phyloP scores from a whole-genome alignment of 2,113 vertebrate species.

The Oncorhynchus keta region DNA sequence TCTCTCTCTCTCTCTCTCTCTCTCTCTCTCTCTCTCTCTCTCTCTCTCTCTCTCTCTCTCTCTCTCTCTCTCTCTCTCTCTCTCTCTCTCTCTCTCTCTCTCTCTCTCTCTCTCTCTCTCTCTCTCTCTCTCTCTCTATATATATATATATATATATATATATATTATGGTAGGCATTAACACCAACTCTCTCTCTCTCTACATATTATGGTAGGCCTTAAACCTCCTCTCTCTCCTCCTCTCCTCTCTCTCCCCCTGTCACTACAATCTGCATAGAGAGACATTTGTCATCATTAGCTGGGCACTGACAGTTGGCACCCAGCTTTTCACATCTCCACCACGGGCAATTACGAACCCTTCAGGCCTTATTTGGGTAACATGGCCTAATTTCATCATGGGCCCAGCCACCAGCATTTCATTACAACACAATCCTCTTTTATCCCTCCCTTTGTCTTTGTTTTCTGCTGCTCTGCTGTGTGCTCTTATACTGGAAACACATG shows the following conservation, averaged over 20 bases:
- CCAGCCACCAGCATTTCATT: constrained; percentile 70
- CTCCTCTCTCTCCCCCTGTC: constrained; percentile 62
- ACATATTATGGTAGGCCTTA: no score
- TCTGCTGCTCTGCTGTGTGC: constrained; percentile 15
- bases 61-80: no score
- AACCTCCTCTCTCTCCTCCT: constrained; percentile 40
- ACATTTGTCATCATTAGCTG: constrained; percentile 99
- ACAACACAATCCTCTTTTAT: constrained; percentile 37
- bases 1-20: no score
- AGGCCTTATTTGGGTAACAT: constrained; percentile 81
- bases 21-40: no score
- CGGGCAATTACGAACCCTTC: constrained; percentile 88
- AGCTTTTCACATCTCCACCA: constrained; percentile 91
- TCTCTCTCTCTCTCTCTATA: no score
- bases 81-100: no score
- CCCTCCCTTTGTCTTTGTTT: constrained; percentile 31
- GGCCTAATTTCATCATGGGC: constrained; percentile 76
- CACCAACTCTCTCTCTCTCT: neutral
- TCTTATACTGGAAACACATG: constrained; percentile 21
- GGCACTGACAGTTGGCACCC: constrained; percentile 98
- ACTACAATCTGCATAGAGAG: constrained; percentile 95
- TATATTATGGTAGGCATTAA: neutral
- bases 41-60: no score
- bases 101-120: no score
- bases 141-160: no score